Percentiles rank a stretch among this genome's conserved stretches.
These are phyloP conservation scores for Magallana nippona DNA, from an alignment of 2,888 invertebrate species.

Conservation along the genomic window DNA sequence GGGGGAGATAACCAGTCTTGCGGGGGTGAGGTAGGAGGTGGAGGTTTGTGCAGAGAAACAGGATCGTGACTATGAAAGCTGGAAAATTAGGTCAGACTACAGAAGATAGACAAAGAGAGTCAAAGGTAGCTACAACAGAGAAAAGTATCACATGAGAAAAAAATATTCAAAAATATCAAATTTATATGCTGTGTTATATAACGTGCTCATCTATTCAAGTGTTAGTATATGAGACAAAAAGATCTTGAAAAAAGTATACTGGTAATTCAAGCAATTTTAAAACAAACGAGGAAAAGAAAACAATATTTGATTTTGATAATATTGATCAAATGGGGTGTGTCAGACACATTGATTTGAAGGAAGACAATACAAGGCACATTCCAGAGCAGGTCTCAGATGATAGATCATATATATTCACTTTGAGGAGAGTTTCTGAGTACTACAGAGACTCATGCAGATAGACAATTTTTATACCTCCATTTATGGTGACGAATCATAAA, in stretches of 20 bases:
- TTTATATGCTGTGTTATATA: neutral
- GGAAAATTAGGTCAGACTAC: conserved; percentile 21
- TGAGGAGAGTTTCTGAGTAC: neutral
- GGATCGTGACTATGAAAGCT: conserved; percentile 26
- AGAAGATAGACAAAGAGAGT: neutral
- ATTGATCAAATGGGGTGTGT: no score
- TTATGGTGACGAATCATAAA: neutral
- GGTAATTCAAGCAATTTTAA: neutral
- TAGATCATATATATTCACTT: neutral
- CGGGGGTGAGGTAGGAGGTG: conserved; percentile 7
- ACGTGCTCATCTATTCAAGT: conserved; percentile 9
- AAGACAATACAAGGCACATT: neutral
- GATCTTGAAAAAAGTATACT: neutral
- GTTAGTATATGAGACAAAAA: neutral
- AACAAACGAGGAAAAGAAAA: no score
- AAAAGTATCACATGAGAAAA: neutral
- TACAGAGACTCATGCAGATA: neutral
- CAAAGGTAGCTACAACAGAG: neutral
- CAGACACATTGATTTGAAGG: no score
- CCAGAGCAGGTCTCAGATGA: neutral
- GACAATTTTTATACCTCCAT: neutral
- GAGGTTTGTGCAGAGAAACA: conserved; percentile 24
- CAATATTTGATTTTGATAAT: no score
- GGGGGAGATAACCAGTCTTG: neutral
- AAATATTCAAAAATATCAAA: neutral